Base-by-base conservation (phyloP, 2,888 invertebrate species). In the Deladenus siricidicola region DNA sequence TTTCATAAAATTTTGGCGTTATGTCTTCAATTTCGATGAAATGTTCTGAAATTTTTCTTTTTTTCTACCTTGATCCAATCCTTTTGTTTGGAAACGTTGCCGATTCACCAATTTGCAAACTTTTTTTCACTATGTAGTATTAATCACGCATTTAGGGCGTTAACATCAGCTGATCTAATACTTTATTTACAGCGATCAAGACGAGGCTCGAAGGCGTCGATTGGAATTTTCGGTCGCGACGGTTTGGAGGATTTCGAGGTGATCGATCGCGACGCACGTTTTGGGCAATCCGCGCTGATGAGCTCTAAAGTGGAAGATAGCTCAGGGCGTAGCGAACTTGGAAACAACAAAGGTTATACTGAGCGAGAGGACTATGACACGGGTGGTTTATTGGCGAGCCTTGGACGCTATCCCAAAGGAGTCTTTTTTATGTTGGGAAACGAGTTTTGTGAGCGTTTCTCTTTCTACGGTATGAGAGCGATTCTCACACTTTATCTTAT, bases 351-450 rank as follows among this genome's bases (percentile, higher is more conserved):
- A n/a, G n/a, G n/a, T n/a, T n/a, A n/a, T n/a, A n/a, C n/a, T n/a
- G n/a, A n/a, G n/a, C n/a, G n/a, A n/a, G n/a, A n/a, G n/a, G n/a
- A n/a, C n/a, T n/a, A n/a, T n/a, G n/a, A n/a, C n/a, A 47, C 47
- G 6, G 19, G 19, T 8, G 53, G 53, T n/a, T 24, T 53, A 4
- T 8, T 53, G n/a, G 30, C 30, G 30, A 56, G 58, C 48, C 28
- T 58, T 3, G 61, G 43, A 21, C 48, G 49, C 34, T 67, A 65
- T 34, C 68, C 68, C 17, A 39, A 29, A 24, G 62, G 68, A 34
- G 88, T 94, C 19, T 89, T 87, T 75, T 93, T 92, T 82, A 93
- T 96, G 76, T 85, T 96, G 68, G 87, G 87, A 81, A 94, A 91
- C 86, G 96, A 96, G 81, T 93, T 96, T 51, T 63, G 54, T 49